These are phyloP conservation scores for Lasioglossum villosulum DNA, from an alignment of 2,888 invertebrate species.

Conservation along the genomic window DNA sequence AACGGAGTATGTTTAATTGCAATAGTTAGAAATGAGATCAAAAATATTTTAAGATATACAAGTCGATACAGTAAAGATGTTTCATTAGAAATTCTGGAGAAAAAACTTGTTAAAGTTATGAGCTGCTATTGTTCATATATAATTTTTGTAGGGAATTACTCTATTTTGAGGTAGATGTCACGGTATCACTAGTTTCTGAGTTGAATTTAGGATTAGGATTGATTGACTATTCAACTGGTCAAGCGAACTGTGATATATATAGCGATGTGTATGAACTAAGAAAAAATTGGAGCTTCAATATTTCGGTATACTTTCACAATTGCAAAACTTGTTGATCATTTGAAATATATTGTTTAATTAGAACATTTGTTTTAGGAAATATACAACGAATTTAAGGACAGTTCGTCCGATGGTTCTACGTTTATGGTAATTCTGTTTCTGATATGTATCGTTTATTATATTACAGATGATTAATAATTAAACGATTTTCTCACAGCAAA, in stretches of 20 bases:
- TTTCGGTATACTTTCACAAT: slow-evolving; percentile 30
- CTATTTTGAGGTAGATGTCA: not conserved
- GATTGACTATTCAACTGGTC: not conserved
- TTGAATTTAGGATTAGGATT: not conserved
- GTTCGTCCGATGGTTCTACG: not conserved
- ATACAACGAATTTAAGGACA: not conserved
- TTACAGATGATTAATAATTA: not conserved
- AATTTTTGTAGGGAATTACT: not conserved
- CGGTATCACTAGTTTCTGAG: slow-evolving; percentile 10
- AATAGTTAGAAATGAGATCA: not conserved
- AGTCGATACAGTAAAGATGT: not conserved
- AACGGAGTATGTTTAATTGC: not conserved
- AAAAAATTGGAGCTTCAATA: not conserved
- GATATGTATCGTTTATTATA: not conserved
- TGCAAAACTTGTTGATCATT: not conserved
- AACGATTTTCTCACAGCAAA: not conserved
- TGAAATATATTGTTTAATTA: not conserved
- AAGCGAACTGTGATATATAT: not conserved
- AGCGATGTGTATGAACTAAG: not conserved
- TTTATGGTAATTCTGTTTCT: slow-evolving; percentile 13
- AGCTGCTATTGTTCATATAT: slow-evolving; percentile 3
- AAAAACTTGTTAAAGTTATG: not conserved
- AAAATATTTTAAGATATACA: not conserved
- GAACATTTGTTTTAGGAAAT: slow-evolving; percentile 24
- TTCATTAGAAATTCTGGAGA: not conserved